Conservation (phyloP, 2,797 vertebrate genomes). For the Chelonia mydas region DNA sequence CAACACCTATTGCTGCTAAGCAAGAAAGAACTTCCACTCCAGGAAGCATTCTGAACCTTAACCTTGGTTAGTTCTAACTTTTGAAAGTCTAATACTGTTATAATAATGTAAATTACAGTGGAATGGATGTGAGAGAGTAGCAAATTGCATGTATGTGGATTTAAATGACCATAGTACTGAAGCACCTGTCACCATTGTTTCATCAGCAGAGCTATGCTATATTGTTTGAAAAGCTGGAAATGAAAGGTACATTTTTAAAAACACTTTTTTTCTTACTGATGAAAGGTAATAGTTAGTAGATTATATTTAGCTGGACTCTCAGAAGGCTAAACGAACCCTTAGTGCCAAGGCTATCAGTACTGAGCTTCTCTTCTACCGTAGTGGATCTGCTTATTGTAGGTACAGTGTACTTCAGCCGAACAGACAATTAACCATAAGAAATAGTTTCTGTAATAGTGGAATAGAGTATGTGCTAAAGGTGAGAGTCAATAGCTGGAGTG, state of each 20-base stretch:
- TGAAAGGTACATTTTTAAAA: background rate
- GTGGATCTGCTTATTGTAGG: background rate
- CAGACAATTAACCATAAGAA: background rate
- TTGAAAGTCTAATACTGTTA: background rate
- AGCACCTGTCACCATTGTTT: background rate
- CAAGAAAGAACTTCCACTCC: slow-evolving; percentile 89
- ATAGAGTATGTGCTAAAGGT: background rate
- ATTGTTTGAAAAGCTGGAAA: background rate
- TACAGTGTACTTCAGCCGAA: background rate
- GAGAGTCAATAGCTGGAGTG: background rate
- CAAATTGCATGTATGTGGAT: background rate
- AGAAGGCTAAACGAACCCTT: background rate
- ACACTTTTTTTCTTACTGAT: background rate
- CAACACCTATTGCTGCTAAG: slow-evolving; percentile 86
- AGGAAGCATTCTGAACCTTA: slow-evolving; percentile 97
- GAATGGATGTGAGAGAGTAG: background rate
- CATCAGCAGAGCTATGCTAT: background rate
- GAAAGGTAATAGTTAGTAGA: background rate
- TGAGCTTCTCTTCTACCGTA: background rate
- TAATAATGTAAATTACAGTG: background rate
- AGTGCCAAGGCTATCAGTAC: background rate
- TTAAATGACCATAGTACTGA: background rate
- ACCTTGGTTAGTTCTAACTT: slow-evolving; percentile 89
- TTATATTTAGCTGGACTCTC: background rate
- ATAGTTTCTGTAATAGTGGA: background rate